Percentiles rank a stretch among this genome's conserved stretches.
phyloP scores from a whole-genome alignment of 2,797 vertebrate species.

The Halcyon chelicuti region DNA sequence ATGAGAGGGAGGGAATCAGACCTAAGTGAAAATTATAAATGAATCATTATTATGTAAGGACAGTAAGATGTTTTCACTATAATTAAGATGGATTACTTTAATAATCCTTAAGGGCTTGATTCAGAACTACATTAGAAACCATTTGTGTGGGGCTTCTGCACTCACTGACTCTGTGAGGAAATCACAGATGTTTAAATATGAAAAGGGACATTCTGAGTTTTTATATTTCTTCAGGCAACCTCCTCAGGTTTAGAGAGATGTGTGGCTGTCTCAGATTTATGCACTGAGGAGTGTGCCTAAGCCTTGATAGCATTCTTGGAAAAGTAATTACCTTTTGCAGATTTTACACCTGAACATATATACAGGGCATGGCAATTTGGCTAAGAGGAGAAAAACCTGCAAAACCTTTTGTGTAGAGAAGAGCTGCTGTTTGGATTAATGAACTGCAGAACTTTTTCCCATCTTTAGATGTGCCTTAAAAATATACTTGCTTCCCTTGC shows the following conservation, averaged over 20 bases:
- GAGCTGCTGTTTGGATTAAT: constrained; percentile 18
- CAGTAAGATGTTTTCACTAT: constrained; percentile 56
- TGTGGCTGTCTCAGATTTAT: constrained; percentile 14
- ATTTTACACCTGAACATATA: constrained; percentile 44
- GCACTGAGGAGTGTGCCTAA: background rate
- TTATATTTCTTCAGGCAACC: constrained; percentile 25
- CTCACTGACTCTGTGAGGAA: constrained; percentile 8
- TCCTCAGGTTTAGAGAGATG: background rate
- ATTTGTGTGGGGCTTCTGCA: constrained; percentile 12
- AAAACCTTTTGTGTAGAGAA: background rate
- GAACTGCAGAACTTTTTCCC: constrained; percentile 4
- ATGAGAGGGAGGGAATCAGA: background rate
- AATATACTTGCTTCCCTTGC: background rate
- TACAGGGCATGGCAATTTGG: constrained; percentile 2
- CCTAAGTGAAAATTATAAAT: constrained; percentile 50
- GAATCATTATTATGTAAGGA: constrained; percentile 59
- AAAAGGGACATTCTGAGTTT: background rate
- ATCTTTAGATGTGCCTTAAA: background rate
- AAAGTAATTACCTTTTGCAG: constrained; percentile 50
- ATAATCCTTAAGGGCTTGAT: constrained; percentile 65
- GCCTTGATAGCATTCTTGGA: constrained; percentile 4
- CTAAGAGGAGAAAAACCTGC: background rate
- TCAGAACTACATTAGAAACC: constrained; percentile 45
- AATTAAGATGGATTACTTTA: constrained; percentile 76
- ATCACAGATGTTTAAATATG: constrained; percentile 3